Percentiles rank a stretch among this genome's conserved stretches.
Conservation (phyloP, 2,888 invertebrate genomes). For the Chloroclysta siterata region DNA sequence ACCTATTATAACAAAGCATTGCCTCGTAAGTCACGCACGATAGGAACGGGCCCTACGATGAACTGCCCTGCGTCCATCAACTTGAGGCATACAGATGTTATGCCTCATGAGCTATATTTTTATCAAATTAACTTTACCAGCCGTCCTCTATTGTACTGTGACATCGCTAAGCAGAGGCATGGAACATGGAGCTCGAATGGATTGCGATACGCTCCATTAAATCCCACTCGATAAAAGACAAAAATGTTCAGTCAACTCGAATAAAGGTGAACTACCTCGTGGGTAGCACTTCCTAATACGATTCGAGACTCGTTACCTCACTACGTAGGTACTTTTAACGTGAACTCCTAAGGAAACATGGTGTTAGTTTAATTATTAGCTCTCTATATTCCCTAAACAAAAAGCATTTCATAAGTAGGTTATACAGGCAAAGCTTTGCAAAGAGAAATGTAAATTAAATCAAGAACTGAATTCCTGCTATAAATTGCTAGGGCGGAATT, state of each 20-base stretch:
- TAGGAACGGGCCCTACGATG: no score
- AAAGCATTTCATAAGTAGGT: no score
- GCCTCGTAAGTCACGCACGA: no score
- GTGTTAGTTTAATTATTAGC: neutral
- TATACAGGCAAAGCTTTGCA: no score
- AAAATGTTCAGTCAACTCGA: slow-evolving; percentile 44
- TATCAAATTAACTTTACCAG: slow-evolving; percentile 1
- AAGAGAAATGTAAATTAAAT: no score
- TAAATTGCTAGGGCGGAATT: no score
- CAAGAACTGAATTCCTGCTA: no score
- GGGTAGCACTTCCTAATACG: slow-evolving; percentile 41
- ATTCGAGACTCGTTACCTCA: slow-evolving; percentile 15
- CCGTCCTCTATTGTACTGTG: slow-evolving; percentile 1
- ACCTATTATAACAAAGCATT: no score
- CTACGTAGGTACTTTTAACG: neutral
- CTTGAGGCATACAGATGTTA: no score
- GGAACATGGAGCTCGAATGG: slow-evolving; percentile 52
- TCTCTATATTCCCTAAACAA: no score
- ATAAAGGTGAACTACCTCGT: slow-evolving; percentile 45
- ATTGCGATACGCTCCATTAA: slow-evolving; percentile 68
- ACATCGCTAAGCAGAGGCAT: slow-evolving; percentile 32
- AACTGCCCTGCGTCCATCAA: no score
- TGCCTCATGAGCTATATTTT: no score
- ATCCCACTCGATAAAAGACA: slow-evolving; percentile 58
- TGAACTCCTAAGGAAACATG: neutral